phyloP scores from a whole-genome alignment of 37 sponge, comb jelly and placozoan genomes.

The Haliclona indistincta region DNA sequence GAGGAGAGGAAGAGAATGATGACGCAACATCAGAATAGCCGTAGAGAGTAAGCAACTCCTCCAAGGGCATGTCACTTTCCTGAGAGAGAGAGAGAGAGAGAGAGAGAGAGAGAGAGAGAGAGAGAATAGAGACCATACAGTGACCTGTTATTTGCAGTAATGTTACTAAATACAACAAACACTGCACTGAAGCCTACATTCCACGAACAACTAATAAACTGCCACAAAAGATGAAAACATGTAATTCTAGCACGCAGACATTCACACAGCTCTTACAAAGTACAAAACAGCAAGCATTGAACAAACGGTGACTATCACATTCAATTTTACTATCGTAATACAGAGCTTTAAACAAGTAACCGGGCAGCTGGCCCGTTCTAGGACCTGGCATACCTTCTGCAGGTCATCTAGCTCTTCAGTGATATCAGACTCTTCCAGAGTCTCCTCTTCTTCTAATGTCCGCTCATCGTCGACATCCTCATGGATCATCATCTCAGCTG shows the following conservation, averaged over 20 bases:
- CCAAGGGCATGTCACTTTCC: constrained; percentile 68
- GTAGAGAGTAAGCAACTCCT: constrained; percentile 63
- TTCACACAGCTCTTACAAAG: too few relatives aligned
- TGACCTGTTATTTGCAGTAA: not conserved
- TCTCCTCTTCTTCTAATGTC: constrained; percentile 71
- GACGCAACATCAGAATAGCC: constrained; percentile 21
- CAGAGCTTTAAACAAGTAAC: too few relatives aligned
- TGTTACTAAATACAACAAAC: too few relatives aligned
- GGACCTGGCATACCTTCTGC: constrained; percentile 47
- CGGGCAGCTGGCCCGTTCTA: too few relatives aligned
- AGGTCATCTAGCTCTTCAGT: constrained; percentile 61
- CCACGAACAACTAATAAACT: too few relatives aligned
- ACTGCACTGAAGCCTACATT: too few relatives aligned
- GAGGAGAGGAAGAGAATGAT: not conserved
- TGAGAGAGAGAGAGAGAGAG: not conserved
- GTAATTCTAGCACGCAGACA: too few relatives aligned
- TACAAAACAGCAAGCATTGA: too few relatives aligned
- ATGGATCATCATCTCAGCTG: constrained; percentile 85
- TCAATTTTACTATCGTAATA: not conserved
- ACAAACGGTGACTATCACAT: not conserved
- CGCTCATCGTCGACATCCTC: constrained; percentile 70
- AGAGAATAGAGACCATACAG: not conserved
- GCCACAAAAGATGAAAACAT: too few relatives aligned
- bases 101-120: constrained; percentile 1
- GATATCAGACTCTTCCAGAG: constrained; percentile 6